These are phyloP conservation scores for Laothoe populi DNA, from an alignment of 2,888 invertebrate species.

Conservation along the genomic window DNA sequence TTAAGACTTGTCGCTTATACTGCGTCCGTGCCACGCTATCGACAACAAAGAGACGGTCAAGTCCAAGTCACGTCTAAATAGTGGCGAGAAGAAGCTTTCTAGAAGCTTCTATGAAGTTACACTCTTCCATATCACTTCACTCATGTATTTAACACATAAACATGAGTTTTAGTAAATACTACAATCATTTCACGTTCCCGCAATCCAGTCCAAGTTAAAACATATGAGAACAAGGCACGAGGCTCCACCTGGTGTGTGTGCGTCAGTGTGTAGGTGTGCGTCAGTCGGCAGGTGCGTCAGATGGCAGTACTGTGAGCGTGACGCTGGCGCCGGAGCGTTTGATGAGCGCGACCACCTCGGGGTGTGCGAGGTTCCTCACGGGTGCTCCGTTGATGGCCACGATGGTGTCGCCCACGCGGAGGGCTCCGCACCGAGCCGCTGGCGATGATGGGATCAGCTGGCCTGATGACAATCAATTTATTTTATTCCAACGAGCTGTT, in stretches of 20 bases:
- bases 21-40: no score
- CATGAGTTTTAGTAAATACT: no score
- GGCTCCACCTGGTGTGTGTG: neutral
- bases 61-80: no score
- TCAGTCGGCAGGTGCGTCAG: constrained; percentile 47
- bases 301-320: constrained; percentile 89
- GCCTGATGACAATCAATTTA: constrained; percentile 82
- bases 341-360: constrained; percentile 98
- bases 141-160: no score
- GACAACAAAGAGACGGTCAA: no score
- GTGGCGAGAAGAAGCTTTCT: no score
- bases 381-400: constrained; percentile 97
- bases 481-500: neutral
- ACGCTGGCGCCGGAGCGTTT: constrained; percentile 98
- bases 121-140: no score
- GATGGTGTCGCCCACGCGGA: constrained; percentile 97
- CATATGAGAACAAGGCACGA: neutral
- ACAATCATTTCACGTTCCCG: no score
- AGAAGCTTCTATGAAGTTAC: no score
- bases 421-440: constrained; percentile 95
- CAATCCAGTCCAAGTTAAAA: neutral
- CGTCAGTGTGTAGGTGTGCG: constrained; percentile 47
- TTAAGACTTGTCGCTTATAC: no score
- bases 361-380: constrained; percentile 96
- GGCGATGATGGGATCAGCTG: constrained; percentile 98